These are phyloP conservation scores for Plutella xylostella DNA, from an alignment of 2,888 invertebrate genomes.

Conservation along the genomic window DNA sequence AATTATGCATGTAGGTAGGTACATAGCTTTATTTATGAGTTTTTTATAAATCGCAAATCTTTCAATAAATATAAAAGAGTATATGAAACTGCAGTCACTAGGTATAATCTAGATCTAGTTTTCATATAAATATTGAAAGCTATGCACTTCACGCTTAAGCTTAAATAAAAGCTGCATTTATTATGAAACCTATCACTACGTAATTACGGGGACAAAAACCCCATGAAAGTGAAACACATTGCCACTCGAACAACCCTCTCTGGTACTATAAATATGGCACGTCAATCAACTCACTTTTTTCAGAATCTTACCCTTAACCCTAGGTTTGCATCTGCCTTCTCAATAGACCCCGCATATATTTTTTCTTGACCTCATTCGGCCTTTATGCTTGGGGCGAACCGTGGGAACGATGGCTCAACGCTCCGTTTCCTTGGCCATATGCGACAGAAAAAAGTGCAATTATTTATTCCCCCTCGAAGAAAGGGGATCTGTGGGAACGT, in stretches of 20 bases:
- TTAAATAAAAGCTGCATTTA: no score
- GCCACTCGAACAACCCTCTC: neutral
- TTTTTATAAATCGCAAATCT: no score
- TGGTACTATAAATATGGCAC: slow-evolving; percentile 30
- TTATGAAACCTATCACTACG: neutral
- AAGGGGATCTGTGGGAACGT: slow-evolving; percentile 70
- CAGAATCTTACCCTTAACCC: slow-evolving; percentile 57
- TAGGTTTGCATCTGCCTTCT: slow-evolving; percentile 56
- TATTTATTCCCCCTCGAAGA: slow-evolving; percentile 68
- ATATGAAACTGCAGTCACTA: no score
- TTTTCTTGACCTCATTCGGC: slow-evolving; percentile 66
- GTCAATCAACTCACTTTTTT: slow-evolving; percentile 54
- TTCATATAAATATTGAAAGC: no score
- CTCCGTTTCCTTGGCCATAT: slow-evolving; percentile 66
- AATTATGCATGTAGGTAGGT: no score
- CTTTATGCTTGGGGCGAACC: slow-evolving; percentile 63
- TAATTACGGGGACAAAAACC: no score
- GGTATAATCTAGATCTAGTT: no score
- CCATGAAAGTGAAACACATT: no score
- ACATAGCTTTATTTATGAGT: no score
- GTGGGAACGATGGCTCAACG: slow-evolving; percentile 66
- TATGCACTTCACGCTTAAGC: no score
- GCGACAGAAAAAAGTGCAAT: slow-evolving; percentile 71
- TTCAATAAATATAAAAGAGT: no score
- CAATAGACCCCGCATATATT: slow-evolving; percentile 62